A percentile compares a stretch with the other conserved stretches of the same genome.
phyloP scores from a whole-genome alignment of 1,140 invertebrate genomes.

The Trachymyrmex septentrionalis region DNA sequence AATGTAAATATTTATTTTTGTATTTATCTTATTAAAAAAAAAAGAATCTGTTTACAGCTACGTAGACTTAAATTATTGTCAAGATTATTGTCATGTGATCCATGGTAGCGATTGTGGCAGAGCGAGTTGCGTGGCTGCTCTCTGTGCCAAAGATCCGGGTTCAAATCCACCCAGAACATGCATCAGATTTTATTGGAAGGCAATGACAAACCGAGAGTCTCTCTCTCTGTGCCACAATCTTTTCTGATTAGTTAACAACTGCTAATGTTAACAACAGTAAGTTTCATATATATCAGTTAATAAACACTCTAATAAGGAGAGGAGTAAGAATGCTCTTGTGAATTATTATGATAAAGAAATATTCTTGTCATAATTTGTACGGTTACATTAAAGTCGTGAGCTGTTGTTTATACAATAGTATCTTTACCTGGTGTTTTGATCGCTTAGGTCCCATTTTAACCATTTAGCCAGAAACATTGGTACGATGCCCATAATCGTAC shows the following conservation, averaged over 20 bases:
- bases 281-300: no score
- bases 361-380: background rate
- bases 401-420: background rate
- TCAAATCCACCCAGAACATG: no score
- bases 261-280: no score
- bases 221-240: no score
- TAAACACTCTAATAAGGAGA: no score
- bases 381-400: background rate
- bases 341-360: background rate
- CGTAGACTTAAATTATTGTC: background rate
- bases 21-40: background rate
- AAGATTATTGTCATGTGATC: background rate
- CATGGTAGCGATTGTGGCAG: no score
- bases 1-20: background rate
- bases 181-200: no score
- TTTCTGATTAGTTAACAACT: no score
- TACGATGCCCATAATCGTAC: constrained; percentile 90
- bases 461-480: constrained; percentile 90
- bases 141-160: no score
- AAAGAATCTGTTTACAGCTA: background rate
- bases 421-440: constrained; percentile 83
- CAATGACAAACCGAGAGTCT: no score
- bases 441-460: constrained; percentile 88
- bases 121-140: no score
- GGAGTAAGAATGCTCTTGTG: background rate